Percentiles rank a stretch among this genome's conserved stretches.
Evolutionary conservation across 2,113 vertebrate species (phyloP).

Genomic region (Pongo pygmaeus): DNA sequence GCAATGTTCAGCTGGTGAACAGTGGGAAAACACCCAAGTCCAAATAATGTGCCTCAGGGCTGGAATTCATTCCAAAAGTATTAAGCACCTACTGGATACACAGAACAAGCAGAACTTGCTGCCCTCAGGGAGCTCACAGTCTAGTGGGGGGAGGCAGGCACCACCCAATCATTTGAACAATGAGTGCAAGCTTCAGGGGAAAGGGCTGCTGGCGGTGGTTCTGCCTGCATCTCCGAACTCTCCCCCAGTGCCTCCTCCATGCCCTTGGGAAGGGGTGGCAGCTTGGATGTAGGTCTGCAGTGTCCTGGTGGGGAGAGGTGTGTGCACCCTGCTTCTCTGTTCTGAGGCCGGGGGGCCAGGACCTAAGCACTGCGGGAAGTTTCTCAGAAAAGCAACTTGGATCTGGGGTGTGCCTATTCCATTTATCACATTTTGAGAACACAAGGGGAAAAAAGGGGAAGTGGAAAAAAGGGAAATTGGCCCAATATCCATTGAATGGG

Average conservation of each 20-base stretch:
- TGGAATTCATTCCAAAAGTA: neutral
- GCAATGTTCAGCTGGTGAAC: neutral
- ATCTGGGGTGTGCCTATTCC: neutral
- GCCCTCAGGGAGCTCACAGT: neutral
- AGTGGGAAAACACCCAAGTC: neutral
- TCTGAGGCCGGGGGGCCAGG: neutral
- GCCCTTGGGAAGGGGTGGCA: rapidly evolving
- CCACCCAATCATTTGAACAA: neutral
- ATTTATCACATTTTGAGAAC: neutral
- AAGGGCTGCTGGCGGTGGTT: neutral
- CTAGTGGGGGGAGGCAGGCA: neutral
- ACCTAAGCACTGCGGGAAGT: neutral
- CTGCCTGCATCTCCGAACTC: neutral
- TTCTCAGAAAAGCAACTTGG: neutral
- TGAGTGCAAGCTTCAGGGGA: neutral
- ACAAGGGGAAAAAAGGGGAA: neutral
- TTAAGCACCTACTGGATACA: neutral
- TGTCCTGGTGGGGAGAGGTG: neutral
- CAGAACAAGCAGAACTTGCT: neutral
- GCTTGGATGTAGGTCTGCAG: neutral
- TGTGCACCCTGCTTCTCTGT: neutral
- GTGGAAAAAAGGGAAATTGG: neutral
- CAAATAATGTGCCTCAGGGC: neutral
- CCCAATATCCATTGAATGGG: neutral
- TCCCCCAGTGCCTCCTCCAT: neutral